Base-by-base conservation (phyloP, 1,140 invertebrate genomes). In the Nasonia longicornis region DNA sequence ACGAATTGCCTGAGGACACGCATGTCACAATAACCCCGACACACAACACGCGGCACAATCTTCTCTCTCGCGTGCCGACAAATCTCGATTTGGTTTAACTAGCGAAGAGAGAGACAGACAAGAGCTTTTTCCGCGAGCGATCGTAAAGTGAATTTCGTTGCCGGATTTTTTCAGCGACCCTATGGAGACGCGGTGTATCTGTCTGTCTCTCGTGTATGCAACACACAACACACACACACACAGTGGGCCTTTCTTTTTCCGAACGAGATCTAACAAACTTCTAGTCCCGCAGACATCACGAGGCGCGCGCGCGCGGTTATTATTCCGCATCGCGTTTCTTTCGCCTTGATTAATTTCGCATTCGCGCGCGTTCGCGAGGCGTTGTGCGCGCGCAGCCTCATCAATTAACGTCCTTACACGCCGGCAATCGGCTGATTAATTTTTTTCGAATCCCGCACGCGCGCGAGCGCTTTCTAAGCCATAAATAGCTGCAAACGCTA, bases 1-100 rank as follows among this genome's bases (percentile, higher is more conserved):
- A 79, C 72, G 81, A 82, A 82, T n/a, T 45, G 77, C 81, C 82
- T 42, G 72, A 22, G 82, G 77, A 83, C 82, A 74, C 66, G 77
- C 77, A 29, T 79, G 45, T 78, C 72, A 73, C 70, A 79, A 77
- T 64, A 64, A 79, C 14, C 48, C 6, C 52, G 63, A 22, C 52
- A 79, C 52, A 70, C 67, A 26, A n/a, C 38, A 64, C 66, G 35
- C 31, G 26, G 45, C 48, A 16, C 48, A 4, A 2, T 14, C 48
- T 52, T 52, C 48, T 16, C 48, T 20, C 16, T 52, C 16, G 3
- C 16, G 3, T 20, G n/a, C 52, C 3, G 16, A 73, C 73, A 78
- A 73, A 82, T 82, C 80, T 82, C 45, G 75, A 82, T 82, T 82
- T 67, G 52, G 71, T 66, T 58, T 38, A 82, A 63, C 69, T 82